Percentiles rank a stretch among this genome's conserved stretches.
These are phyloP conservation scores for Cephalophus harveyi DNA, from an alignment of 2,113 vertebrate species.

Conservation along the genomic window DNA sequence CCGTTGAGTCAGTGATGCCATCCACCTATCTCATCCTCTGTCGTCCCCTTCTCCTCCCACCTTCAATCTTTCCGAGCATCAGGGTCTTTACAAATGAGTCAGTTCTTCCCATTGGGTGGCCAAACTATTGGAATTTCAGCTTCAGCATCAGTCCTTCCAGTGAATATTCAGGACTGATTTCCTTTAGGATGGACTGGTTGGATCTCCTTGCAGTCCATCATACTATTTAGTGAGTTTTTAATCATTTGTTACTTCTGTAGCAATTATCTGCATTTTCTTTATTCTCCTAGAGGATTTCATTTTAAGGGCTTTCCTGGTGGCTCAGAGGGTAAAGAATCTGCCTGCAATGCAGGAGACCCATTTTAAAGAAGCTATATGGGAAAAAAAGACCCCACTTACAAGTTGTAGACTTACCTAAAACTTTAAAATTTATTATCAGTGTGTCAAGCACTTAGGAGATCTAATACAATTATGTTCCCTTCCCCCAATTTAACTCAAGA, in stretches of 20 bases:
- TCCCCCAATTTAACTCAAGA: conserved; percentile 44
- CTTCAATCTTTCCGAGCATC: neutral
- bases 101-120: neutral
- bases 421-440: neutral
- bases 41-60: neutral
- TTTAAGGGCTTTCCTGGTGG: neutral
- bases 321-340: neutral
- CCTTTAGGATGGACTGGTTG: neutral
- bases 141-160: neutral
- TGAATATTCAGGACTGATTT: neutral
- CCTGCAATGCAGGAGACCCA: neutral
- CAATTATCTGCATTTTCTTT: conserved; percentile 14
- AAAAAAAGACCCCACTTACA: neutral
- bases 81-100: neutral
- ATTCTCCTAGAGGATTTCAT: neutral
- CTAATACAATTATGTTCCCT: conserved; percentile 4
- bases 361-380: neutral
- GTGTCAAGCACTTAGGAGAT: neutral
- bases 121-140: neutral
- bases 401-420: neutral
- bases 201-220: neutral
- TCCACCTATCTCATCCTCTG: neutral
- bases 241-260: neutral
- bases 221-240: neutral
- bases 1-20: neutral